Percentiles rank a stretch among this genome's conserved stretches.
These are phyloP conservation scores for Sitta carolinensis DNA, from an alignment of 2,797 vertebrate genomes.

Conservation along the genomic window DNA sequence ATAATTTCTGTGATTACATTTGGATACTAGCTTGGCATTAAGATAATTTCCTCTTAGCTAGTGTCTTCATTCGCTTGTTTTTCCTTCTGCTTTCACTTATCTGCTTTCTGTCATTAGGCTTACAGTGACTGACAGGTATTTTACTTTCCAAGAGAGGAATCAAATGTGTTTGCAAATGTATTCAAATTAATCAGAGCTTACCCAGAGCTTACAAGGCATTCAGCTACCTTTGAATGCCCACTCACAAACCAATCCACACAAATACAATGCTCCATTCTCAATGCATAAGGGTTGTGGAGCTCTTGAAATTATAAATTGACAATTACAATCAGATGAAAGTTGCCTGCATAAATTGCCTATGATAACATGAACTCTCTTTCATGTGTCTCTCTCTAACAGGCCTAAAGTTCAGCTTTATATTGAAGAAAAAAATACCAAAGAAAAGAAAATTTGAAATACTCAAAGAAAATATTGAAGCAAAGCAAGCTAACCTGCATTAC, in stretches of 20 bases:
- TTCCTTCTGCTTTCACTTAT: background rate
- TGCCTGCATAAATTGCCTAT: background rate
- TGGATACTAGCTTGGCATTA: background rate
- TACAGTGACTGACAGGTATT: background rate
- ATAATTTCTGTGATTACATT: background rate
- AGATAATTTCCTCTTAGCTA: background rate
- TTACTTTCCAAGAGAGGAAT: slow-evolving; percentile 3
- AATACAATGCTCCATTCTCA: background rate
- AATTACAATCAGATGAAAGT: background rate
- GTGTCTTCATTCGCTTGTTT: background rate
- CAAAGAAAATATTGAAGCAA: background rate
- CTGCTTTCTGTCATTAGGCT: background rate
- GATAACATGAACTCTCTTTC: background rate
- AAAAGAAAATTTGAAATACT: no score
- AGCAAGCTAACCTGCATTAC: background rate
- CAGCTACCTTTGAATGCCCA: background rate
- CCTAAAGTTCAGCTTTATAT: background rate
- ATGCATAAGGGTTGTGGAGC: background rate
- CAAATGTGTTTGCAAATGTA: slow-evolving; percentile 5
- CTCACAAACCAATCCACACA: slow-evolving; percentile 6
- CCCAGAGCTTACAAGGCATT: background rate
- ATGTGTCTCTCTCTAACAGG: background rate
- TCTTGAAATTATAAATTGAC: slow-evolving; percentile 21
- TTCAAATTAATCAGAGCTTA: background rate
- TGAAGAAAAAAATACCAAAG: no score